Percentiles rank a stretch among this genome's conserved stretches.
Evolutionary conservation across 2,888 invertebrate genomes (phyloP).

Genomic region (Xestia sexstrigata): DNA sequence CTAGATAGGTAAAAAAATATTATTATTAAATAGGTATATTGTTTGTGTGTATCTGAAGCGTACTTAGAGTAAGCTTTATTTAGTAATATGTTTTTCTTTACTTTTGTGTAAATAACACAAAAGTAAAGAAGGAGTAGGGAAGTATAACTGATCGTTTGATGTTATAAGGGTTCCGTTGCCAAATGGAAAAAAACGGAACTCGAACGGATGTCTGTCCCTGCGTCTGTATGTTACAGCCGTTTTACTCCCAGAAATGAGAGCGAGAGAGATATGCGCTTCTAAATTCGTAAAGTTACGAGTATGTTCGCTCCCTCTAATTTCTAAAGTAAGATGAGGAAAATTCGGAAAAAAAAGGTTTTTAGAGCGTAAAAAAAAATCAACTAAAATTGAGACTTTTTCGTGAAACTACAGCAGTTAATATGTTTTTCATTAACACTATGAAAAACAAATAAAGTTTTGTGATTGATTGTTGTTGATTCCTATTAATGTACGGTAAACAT

Average conservation of each 20-base stretch:
- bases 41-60: slow-evolving; percentile 13
- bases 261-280: no score
- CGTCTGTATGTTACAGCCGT: neutral
- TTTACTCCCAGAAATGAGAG: neutral
- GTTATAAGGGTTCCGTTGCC: neutral
- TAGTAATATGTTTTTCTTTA: slow-evolving; percentile 5
- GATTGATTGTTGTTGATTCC: neutral
- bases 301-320: no score
- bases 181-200: neutral
- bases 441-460: neutral
- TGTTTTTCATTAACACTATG: neutral
- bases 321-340: no score
- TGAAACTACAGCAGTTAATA: neutral
- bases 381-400: neutral
- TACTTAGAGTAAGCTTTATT: slow-evolving; percentile 13
- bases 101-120: neutral
- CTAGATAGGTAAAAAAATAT: no score
- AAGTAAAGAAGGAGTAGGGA: no score
- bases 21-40: no score
- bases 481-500: neutral
- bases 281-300: no score
- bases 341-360: no score
- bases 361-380: neutral
- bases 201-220: neutral
- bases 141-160: neutral